phyloP scores from a whole-genome alignment of 2,888 invertebrate genomes.

The Anarsia innoxiella region DNA sequence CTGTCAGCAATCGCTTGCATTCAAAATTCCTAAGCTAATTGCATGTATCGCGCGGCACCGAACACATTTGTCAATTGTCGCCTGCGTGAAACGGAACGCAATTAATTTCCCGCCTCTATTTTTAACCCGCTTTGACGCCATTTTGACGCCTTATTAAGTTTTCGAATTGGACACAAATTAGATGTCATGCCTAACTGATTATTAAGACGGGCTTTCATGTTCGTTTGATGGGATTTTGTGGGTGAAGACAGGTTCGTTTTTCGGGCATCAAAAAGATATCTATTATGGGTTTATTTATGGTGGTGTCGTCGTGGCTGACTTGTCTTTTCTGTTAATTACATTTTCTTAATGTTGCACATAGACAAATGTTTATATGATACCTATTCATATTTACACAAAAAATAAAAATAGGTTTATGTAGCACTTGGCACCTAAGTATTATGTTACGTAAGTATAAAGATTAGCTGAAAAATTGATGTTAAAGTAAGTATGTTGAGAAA shows the following conservation, averaged over 20 bases:
- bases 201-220: slow-evolving; percentile 28
- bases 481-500: too few relatives aligned
- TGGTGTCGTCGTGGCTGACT: too few relatives aligned
- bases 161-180: slow-evolving; percentile 73
- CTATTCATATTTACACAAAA: too few relatives aligned
- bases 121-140: slow-evolving; percentile 70
- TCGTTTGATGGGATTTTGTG: slow-evolving; percentile 18
- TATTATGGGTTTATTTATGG: slow-evolving; percentile 31
- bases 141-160: slow-evolving; percentile 74
- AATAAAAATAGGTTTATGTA: too few relatives aligned
- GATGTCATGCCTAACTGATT: slow-evolving; percentile 67
- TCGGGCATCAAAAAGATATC: slow-evolving; percentile 64
- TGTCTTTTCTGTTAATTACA: too few relatives aligned
- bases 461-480: too few relatives aligned
- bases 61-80: slow-evolving; percentile 73
- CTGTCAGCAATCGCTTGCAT: slow-evolving; percentile 45
- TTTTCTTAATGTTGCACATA: too few relatives aligned
- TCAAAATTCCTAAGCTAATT: slow-evolving; percentile 60
- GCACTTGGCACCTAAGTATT: too few relatives aligned
- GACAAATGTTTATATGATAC: too few relatives aligned
- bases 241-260: slow-evolving; percentile 62
- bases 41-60: slow-evolving; percentile 60
- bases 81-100: slow-evolving; percentile 51
- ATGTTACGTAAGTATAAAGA: too few relatives aligned
- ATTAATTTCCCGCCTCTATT: slow-evolving; percentile 65